Percentiles rank a stretch among this genome's conserved stretches.
phyloP scores from a whole-genome alignment of 2,113 vertebrate genomes.

The Mugil cephalus region DNA sequence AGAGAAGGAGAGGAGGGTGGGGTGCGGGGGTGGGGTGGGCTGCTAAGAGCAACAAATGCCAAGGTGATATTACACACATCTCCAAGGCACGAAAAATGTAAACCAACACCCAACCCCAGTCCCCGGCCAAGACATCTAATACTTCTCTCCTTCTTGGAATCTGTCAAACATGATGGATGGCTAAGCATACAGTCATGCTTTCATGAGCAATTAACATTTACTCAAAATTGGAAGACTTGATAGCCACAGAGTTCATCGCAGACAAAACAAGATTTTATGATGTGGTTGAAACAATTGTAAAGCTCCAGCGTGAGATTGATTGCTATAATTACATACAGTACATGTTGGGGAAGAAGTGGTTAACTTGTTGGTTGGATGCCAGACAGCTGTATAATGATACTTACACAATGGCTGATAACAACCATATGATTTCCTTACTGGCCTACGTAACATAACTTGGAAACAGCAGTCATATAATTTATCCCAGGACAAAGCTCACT shows the following conservation, averaged over 20 bases:
- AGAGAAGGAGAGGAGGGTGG: constrained; percentile 27
- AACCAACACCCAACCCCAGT: constrained; percentile 56
- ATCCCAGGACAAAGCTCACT: constrained; percentile 14
- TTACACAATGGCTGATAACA: constrained; percentile 48
- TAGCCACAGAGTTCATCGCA: constrained; percentile 42
- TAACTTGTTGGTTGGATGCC: constrained; percentile 32
- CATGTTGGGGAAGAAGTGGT: constrained; percentile 33
- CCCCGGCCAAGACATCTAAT: constrained; percentile 46
- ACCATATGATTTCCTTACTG: constrained; percentile 40
- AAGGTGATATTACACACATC: constrained; percentile 70
- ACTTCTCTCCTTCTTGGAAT: constrained; percentile 48
- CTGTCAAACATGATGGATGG: constrained; percentile 66
- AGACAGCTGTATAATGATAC: constrained; percentile 33
- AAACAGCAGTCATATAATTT: constrained; percentile 20
- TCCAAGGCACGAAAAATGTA: constrained; percentile 57
- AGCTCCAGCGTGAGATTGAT: constrained; percentile 39
- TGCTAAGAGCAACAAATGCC: constrained; percentile 61
- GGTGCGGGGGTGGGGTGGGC: not conserved
- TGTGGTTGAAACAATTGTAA: constrained; percentile 26
- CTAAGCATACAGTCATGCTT: constrained; percentile 40
- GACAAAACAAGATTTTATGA: constrained; percentile 45
- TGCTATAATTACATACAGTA: constrained; percentile 37
- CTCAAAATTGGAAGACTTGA: constrained; percentile 42
- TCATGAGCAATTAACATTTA: constrained; percentile 61
- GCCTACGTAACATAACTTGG: constrained; percentile 56